Conservation (phyloP, 35 echinoderm and acorn worm genomes). For the Stichopus chloronotus region DNA sequence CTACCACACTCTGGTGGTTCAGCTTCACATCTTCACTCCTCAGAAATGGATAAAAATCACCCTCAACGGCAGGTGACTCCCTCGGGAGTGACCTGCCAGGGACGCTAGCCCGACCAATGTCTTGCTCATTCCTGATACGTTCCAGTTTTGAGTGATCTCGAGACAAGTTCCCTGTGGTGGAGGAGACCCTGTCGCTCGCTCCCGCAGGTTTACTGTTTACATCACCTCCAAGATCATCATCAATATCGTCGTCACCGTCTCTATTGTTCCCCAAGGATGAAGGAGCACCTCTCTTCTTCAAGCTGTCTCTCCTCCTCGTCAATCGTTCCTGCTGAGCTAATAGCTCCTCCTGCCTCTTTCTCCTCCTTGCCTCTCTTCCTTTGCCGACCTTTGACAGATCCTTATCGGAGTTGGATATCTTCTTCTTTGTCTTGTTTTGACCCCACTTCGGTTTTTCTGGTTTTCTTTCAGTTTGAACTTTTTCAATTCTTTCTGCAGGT, state of each 20-base stretch:
- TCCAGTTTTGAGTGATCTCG: constrained; percentile 12
- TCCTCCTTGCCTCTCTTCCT: constrained; percentile 75
- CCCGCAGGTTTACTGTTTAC: not conserved
- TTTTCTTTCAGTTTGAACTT: constrained; percentile 16
- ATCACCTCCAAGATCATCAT: not conserved
- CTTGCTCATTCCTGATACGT: not conserved
- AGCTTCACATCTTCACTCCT: constrained; percentile 74
- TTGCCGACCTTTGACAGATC: constrained; percentile 71
- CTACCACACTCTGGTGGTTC: constrained; percentile 61
- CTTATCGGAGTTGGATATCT: constrained; percentile 80
- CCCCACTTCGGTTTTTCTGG: constrained; percentile 80
- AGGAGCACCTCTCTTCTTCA: constrained; percentile 38
- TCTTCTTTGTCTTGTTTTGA: constrained; percentile 57
- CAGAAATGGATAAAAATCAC: constrained; percentile 88
- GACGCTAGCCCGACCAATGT: not conserved
- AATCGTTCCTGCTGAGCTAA: constrained; percentile 70
- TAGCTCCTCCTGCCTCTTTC: constrained; percentile 80
- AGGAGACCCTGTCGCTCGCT: not conserved
- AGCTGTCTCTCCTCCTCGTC: constrained; percentile 33
- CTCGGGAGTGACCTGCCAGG: not conserved
- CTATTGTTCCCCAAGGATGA: not conserved
- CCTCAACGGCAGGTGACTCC: constrained; percentile 46
- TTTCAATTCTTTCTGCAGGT: constrained; percentile 7
- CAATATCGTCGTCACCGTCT: not conserved
- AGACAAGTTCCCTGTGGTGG: not conserved